Conservation (phyloP, 2,797 vertebrate genomes). For the Eurystomus glaucurus region DNA sequence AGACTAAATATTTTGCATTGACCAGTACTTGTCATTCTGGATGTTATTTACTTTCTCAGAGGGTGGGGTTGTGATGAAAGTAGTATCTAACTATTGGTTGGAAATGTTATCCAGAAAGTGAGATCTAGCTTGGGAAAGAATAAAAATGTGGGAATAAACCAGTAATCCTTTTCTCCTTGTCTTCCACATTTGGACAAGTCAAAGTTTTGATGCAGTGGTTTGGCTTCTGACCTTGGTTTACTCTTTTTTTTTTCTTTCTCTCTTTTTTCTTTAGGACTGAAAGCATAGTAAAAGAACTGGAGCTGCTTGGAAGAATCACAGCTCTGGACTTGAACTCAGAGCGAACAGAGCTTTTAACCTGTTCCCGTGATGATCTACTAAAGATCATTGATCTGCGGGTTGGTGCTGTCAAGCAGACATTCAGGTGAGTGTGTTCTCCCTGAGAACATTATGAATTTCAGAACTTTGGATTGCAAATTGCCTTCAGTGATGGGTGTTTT, state of each 20-base stretch:
- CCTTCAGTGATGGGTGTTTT: neutral
- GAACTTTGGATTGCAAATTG: neutral
- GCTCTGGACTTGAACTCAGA: constrained; percentile 96
- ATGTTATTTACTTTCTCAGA: neutral
- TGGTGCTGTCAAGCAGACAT: constrained; percentile 88
- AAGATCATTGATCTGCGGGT: constrained; percentile 94
- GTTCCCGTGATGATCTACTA: constrained; percentile 94
- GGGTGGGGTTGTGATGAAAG: neutral
- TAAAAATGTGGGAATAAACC: neutral
- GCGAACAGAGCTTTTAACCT: constrained; percentile 92
- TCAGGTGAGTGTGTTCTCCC: constrained; percentile 84
- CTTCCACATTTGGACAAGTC: neutral
- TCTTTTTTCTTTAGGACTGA: constrained; percentile 86
- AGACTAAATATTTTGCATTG: neutral
- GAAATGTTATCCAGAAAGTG: neutral
- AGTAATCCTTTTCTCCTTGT: neutral
- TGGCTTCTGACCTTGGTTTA: neutral
- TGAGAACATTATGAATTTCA: neutral
- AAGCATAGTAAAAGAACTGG: constrained; percentile 92
- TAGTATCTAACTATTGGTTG: neutral
- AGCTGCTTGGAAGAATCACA: constrained; percentile 93
- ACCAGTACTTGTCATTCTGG: neutral
- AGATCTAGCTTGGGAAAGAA: neutral
- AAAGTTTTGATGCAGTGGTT: neutral
- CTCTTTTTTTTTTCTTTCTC: neutral